A percentile compares a stretch with the other conserved stretches of the same genome.
Evolutionary conservation across 2,113 vertebrate genomes (phyloP).

Genomic region (Lepidiolamprologus cunningtoni): DNA sequence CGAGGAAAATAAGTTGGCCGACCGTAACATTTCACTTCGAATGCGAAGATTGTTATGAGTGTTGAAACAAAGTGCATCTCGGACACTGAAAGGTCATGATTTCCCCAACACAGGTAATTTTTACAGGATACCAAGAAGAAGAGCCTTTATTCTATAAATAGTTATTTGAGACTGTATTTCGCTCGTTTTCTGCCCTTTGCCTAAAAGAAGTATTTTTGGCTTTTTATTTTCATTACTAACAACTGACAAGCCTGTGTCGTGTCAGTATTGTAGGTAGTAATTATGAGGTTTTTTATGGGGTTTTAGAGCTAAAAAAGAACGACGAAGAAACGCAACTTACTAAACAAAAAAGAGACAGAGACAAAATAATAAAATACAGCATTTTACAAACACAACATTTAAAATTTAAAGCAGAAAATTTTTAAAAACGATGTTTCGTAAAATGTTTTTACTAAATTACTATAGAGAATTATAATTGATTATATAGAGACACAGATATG

Average conservation of each 20-base stretch:
- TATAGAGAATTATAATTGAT: background rate
- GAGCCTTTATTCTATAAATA: background rate
- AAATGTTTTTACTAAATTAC: background rate
- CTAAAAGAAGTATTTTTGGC: background rate
- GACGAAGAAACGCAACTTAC: background rate
- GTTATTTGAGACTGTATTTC: background rate
- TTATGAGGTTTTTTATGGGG: background rate
- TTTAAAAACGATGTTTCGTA: background rate
- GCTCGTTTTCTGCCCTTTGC: background rate
- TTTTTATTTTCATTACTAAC: background rate
- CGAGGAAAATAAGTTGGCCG: conserved; percentile 37
- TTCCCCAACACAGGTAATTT: background rate
- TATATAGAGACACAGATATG: background rate
- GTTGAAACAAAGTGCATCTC: background rate
- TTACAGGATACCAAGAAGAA: background rate
- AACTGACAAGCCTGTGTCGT: background rate
- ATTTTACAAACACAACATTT: background rate
- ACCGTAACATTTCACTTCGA: conserved; percentile 34
- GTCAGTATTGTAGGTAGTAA: background rate
- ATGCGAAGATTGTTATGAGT: background rate
- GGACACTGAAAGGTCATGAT: background rate
- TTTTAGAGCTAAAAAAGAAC: background rate
- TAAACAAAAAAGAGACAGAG: background rate
- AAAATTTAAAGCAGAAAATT: background rate
- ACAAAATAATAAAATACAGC: background rate